Evolutionary conservation across 2,113 vertebrate species (phyloP), one percentile per base, ranked within the genome.

Genomic region (Chaetura pelagica): DNA sequence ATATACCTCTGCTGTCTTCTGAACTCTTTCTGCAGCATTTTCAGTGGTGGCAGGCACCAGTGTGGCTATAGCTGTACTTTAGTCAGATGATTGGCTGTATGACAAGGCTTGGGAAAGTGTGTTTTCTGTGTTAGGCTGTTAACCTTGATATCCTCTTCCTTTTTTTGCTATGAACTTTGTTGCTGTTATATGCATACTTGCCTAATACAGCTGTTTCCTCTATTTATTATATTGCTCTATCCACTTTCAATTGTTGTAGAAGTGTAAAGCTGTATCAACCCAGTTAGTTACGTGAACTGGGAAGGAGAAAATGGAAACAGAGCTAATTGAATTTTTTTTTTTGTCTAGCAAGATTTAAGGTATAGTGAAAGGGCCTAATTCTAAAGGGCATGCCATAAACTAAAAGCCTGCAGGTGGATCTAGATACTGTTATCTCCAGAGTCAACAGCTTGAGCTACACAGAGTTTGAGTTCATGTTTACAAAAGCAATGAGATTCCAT

Each of bases 381-480:
- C 51, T 89, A 71, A 92, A 93, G 62, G 52, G 51, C 42, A 57
- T 14, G 80, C 54, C 52, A 52, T 93, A 93, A 92, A 78, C 40
- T 71, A 44, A 89, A 89, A 91, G 64, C 73, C 48, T 89, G 38
- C 69, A 81, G 76, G 75, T 82, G 72, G 14, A 38, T 88, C 44
- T 84, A 90, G 93, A 68, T 94, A 93, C 13, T 67, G 34, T 93
- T 96, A 95, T 95, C 96, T 94, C 12, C 40, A 94, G 80, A 92
- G 91, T 94, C 94, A 96, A 92, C 80, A 93, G 48, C 73, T 87
- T 84, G 55, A 88, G 34, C 51, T 73, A 51, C 58, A 19, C 6
- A 30, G 38, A 55, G 44, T 61, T 82, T 69, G 54, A 92, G 72
- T 30, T 78, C 42, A 59, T 63, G 63, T 93, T 94, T 86, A 71